Percentiles rank a stretch among this genome's conserved stretches.
phyloP scores from a whole-genome alignment of 2,113 vertebrate genomes.

The Prionailurus bengalensis region DNA sequence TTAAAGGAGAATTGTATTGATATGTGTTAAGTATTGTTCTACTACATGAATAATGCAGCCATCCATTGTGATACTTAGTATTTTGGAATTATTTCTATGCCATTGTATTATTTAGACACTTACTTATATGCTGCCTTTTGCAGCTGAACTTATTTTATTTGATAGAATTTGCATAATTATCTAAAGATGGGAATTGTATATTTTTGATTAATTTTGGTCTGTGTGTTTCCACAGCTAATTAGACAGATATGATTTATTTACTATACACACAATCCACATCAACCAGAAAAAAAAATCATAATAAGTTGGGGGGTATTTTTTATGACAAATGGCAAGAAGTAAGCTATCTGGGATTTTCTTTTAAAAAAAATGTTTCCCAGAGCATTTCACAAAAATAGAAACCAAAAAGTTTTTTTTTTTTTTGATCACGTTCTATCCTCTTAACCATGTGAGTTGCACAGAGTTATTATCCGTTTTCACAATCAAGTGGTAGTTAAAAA shows the following conservation, averaged over 20 bases:
- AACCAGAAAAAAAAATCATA: neutral
- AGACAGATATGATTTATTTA: neutral
- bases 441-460: neutral
- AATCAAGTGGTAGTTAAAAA: neutral
- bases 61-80: neutral
- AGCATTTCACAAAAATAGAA: neutral
- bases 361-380: neutral
- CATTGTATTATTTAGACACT: neutral
- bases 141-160: neutral
- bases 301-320: neutral
- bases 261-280: neutral
- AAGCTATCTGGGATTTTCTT: neutral
- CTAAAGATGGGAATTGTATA: neutral
- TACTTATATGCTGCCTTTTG: neutral
- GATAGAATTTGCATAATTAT: neutral
- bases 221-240: neutral
- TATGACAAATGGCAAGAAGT: neutral
- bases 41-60: neutral
- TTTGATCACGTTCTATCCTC: neutral
- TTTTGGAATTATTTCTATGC: neutral
- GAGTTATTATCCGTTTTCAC: neutral
- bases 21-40: constrained; percentile 37
- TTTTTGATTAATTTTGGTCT: neutral
- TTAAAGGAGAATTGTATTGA: constrained; percentile 44
- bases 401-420: too few species aligned